A percentile compares a stretch with the other conserved stretches of the same genome.
Conservation (phyloP, 2,797 vertebrate genomes). For the Sternarchorhynchus goeldii region DNA sequence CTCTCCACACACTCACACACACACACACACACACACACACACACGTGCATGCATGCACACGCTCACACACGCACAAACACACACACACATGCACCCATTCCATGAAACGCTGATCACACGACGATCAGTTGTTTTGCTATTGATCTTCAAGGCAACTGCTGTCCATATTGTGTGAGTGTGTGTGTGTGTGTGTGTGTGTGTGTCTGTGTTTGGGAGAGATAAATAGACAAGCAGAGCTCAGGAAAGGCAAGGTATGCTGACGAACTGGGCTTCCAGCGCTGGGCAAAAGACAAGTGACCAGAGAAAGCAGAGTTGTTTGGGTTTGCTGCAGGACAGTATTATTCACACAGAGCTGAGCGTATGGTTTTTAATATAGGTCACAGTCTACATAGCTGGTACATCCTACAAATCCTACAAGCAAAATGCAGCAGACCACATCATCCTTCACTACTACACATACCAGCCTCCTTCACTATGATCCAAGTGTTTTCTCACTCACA, state of each 20-base stretch:
- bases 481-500: too few relatives aligned
- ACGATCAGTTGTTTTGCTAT: conserved; percentile 35
- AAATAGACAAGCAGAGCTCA: conserved; percentile 1
- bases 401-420: too few relatives aligned
- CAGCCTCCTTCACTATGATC: too few relatives aligned
- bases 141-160: conserved; percentile 27
- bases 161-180: conserved; percentile 2
- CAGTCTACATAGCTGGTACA: too few relatives aligned
- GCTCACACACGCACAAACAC: too few relatives aligned
- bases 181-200: not conserved
- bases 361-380: too few relatives aligned
- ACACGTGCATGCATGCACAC: too few relatives aligned
- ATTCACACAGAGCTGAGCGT: too few relatives aligned
- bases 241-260: not conserved
- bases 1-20: conserved; percentile 45
- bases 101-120: conserved; percentile 41
- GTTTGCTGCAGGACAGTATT: not conserved
- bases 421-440: too few relatives aligned
- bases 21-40: conserved; percentile 39
- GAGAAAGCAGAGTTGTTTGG: conserved; percentile 10
- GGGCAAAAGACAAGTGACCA: not conserved
- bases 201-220: conserved; percentile 8
- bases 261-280: not conserved
- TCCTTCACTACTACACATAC: too few relatives aligned
- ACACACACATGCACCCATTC: conserved; percentile 16